These are phyloP conservation scores for Hippoglossus stenolepis DNA, from an alignment of 2,113 vertebrate genomes.

Conservation along the genomic window DNA sequence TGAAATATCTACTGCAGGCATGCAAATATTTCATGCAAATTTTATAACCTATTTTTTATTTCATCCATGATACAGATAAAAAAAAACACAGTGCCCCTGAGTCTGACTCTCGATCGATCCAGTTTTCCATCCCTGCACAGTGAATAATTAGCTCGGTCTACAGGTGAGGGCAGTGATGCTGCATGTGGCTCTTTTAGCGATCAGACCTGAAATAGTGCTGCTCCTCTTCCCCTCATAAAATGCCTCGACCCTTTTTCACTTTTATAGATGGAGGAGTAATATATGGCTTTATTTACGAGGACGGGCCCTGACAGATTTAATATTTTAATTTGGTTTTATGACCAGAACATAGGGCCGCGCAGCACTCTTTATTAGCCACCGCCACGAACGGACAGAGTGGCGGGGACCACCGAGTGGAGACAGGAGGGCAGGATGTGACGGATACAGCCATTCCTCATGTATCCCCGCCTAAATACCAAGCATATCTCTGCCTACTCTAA, in stretches of 20 bases:
- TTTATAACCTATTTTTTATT: neutral
- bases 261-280: conserved; percentile 81
- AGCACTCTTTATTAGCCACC: conserved; percentile 77
- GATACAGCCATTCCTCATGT: conserved; percentile 62
- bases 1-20: neutral
- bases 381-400: conserved; percentile 44
- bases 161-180: conserved; percentile 61
- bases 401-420: conserved; percentile 51
- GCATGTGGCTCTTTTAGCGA: conserved; percentile 54
- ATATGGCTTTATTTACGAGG: conserved; percentile 84
- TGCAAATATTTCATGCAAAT: conserved; percentile 12
- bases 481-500: conserved; percentile 55
- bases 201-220: conserved; percentile 62
- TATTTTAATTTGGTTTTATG: conserved; percentile 87
- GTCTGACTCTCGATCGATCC: conserved; percentile 39
- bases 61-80: neutral
- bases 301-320: conserved; percentile 84
- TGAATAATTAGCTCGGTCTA: conserved; percentile 76
- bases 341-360: conserved; percentile 75
- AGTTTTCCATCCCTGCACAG: conserved; percentile 37
- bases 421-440: conserved; percentile 49
- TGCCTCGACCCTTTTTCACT: conserved; percentile 73
- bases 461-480: conserved; percentile 61
- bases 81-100: conserved; percentile 18
- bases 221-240: conserved; percentile 72